phyloP scores from a whole-genome alignment of 37 sponge, comb jelly and placozoan genomes.

The Hexactinellida sp. region DNA sequence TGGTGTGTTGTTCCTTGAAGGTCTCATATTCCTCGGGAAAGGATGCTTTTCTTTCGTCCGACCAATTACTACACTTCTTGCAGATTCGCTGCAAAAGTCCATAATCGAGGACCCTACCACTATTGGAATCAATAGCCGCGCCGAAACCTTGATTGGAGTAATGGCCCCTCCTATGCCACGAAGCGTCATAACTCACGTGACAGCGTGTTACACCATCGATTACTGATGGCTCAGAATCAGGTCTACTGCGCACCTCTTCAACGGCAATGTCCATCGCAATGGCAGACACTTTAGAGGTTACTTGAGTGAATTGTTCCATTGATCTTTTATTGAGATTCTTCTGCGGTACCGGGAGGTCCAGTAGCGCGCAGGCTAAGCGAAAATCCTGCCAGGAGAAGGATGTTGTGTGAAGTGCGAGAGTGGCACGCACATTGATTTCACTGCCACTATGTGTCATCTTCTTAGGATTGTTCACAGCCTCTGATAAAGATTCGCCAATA shows the following conservation, averaged over 20 bases:
- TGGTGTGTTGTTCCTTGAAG: background rate
- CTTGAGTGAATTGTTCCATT: background rate
- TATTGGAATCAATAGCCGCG: background rate
- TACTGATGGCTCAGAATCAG: background rate
- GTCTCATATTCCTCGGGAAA: background rate
- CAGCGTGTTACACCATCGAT: background rate
- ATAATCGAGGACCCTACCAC: background rate
- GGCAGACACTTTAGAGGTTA: background rate
- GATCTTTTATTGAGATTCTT: background rate
- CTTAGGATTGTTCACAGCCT: background rate
- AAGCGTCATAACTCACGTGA: background rate
- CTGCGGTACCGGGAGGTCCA: background rate
- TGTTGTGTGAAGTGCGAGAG: background rate
- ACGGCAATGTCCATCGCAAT: background rate
- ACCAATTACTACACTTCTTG: background rate
- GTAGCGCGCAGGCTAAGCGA: background rate
- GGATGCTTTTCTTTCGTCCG: background rate
- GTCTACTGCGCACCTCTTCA: background rate
- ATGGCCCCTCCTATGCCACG: too few relatives aligned
- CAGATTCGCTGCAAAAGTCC: background rate
- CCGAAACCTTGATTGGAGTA: too few relatives aligned
- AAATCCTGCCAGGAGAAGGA: background rate
- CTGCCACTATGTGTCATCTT: background rate
- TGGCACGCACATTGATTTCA: background rate
- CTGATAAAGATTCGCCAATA: background rate